Conservation (phyloP, 2,797 vertebrate genomes). For the Helicolenus hilgendorfi region DNA sequence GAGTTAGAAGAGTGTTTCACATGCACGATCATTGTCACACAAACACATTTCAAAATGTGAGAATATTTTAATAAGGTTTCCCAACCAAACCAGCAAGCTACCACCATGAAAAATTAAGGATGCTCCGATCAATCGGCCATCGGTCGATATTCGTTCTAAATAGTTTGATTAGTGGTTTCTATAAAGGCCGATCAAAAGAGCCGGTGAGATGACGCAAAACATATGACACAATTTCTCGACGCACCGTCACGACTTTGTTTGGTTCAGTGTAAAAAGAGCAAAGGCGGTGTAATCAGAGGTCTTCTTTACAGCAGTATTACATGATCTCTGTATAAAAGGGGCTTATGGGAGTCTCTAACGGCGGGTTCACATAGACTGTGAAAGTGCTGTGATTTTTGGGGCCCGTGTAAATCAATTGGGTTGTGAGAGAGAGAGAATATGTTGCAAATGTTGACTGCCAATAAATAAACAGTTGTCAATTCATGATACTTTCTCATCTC, state of each 20-base stretch:
- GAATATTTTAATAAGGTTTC: not conserved
- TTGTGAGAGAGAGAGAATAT: not conserved
- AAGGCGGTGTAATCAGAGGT: not conserved
- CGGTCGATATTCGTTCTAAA: no score
- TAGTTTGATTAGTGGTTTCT: no score
- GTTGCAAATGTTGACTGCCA: not conserved
- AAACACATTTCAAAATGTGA: not conserved
- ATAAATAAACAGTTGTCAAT: no score
- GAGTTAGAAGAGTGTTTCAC: conserved; percentile 11
- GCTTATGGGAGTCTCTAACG: no score
- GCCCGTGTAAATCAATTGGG: no score
- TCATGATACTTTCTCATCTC: not conserved
- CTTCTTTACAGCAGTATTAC: not conserved
- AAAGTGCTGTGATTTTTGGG: no score
- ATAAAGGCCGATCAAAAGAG: no score
- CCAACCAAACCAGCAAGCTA: not conserved
- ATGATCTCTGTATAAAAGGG: not conserved
- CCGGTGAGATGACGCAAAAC: no score
- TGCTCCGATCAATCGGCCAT: no score
- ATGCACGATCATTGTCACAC: conserved; percentile 30
- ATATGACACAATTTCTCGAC: no score
- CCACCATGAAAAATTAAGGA: not conserved
- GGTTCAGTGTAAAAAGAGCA: not conserved
- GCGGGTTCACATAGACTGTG: no score
- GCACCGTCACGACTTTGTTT: not conserved